Percentiles rank a stretch among this genome's conserved stretches.
phyloP scores from a whole-genome alignment of 2,797 vertebrate species.

The Lithobates pipiens region DNA sequence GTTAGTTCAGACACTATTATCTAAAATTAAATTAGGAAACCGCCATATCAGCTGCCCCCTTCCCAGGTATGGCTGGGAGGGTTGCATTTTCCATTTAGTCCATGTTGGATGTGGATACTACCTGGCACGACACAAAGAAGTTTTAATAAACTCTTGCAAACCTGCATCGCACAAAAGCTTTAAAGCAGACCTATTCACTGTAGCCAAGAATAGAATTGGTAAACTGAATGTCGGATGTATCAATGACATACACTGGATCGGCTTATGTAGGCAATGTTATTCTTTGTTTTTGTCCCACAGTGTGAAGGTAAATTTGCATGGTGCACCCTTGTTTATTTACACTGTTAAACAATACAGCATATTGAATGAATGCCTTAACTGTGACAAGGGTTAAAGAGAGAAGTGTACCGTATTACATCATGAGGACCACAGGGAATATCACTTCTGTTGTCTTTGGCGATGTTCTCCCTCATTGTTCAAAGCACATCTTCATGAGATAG shows the following conservation, averaged over 20 bases:
- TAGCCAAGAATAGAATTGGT: not conserved
- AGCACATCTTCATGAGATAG: slow-evolving; percentile 41
- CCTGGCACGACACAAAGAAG: too few species aligned
- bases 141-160: not conserved
- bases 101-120: too few species aligned
- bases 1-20: too few species aligned
- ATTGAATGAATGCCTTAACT: not conserved
- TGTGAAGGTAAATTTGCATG: not conserved
- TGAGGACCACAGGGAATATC: slow-evolving; percentile 6
- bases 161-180: not conserved
- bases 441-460: slow-evolving; percentile 41
- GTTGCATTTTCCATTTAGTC: too few species aligned
- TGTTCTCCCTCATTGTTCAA: not conserved
- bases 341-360: not conserved
- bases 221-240: not conserved
- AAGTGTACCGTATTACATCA: slow-evolving; percentile 12
- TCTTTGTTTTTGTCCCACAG: not conserved
- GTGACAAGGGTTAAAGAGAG: not conserved
- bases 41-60: too few species aligned
- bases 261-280: not conserved
- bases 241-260: not conserved
- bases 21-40: too few species aligned
- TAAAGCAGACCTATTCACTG: not conserved
- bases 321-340: not conserved
- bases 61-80: too few species aligned